phyloP scores from a whole-genome alignment of 2,797 vertebrate genomes.

The Cyprinella venusta region DNA sequence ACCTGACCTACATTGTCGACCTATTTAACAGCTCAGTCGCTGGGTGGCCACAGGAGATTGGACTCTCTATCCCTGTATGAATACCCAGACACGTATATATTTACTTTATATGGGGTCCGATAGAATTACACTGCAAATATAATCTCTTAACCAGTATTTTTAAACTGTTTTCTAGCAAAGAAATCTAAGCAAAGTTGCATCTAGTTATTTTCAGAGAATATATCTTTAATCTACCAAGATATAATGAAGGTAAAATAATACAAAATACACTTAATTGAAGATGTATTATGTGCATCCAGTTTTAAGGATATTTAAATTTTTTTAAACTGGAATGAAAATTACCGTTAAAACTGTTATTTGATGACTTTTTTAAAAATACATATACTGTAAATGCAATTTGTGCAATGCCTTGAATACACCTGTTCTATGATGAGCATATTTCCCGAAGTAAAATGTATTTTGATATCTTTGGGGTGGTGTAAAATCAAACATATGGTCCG shows the following conservation, averaged over 20 bases:
- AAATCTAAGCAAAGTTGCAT: not conserved
- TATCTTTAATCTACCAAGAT: not conserved
- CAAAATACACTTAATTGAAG: not conserved
- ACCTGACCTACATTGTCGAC: conserved; percentile 55
- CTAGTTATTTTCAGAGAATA: not conserved
- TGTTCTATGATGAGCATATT: not conserved
- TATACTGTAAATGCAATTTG: not conserved
- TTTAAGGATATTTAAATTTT: not conserved
- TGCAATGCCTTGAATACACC: not conserved
- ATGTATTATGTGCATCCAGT: not conserved
- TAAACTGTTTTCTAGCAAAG: not conserved
- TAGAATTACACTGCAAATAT: conserved; percentile 9
- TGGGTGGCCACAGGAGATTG: conserved; percentile 41
- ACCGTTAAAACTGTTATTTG: too few relatives aligned
- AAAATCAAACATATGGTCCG: not conserved
- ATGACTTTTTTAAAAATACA: not conserved
- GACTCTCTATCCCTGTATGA: conserved; percentile 25
- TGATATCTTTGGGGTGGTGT: not conserved
- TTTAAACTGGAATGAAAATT: too few relatives aligned
- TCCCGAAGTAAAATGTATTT: not conserved
- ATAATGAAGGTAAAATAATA: not conserved
- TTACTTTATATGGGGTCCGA: not conserved
- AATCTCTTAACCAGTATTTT: not conserved
- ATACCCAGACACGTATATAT: not conserved
- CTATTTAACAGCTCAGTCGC: conserved; percentile 54